Percentiles rank a stretch among this genome's conserved stretches.
phyloP scores from a whole-genome alignment of 2,888 invertebrate genomes.

The Pollenia amentaria region DNA sequence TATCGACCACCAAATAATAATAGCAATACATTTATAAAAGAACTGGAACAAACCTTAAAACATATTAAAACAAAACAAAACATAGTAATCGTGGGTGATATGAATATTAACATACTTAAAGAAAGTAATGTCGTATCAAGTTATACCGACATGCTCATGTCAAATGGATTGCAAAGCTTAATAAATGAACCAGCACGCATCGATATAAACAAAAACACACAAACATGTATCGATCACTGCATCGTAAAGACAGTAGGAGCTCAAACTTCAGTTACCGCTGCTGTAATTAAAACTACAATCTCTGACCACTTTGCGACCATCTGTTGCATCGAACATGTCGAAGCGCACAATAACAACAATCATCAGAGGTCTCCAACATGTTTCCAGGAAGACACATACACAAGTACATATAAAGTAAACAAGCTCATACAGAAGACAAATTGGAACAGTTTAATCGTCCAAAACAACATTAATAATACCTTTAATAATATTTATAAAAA shows the following conservation, averaged over 20 bases:
- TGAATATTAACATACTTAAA: not conserved
- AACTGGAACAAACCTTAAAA: not conserved
- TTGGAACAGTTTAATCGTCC: too few relatives aligned
- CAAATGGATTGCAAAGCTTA: not conserved
- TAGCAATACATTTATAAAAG: not conserved
- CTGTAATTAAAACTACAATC: too few relatives aligned
- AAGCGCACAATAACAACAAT: too few relatives aligned
- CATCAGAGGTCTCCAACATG: too few relatives aligned
- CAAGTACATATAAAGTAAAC: too few relatives aligned
- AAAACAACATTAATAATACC: too few relatives aligned
- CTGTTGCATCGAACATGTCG: too few relatives aligned
- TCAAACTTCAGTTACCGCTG: not conserved
- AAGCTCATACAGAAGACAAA: too few relatives aligned
- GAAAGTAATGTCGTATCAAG: not conserved
- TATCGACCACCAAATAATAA: not conserved
- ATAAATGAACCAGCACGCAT: not conserved
- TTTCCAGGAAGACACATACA: too few relatives aligned
- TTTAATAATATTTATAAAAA: too few relatives aligned
- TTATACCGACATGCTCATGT: not conserved
- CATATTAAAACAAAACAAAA: not conserved
- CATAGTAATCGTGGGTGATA: constrained; percentile 1
- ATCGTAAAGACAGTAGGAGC: not conserved
- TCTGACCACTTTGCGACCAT: too few relatives aligned
- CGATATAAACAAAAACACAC: not conserved
- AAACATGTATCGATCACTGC: not conserved